A percentile compares a stretch with the other conserved stretches of the same genome.
Evolutionary conservation across 2,113 vertebrate species (phyloP).

Genomic region (Mellivora capensis): DNA sequence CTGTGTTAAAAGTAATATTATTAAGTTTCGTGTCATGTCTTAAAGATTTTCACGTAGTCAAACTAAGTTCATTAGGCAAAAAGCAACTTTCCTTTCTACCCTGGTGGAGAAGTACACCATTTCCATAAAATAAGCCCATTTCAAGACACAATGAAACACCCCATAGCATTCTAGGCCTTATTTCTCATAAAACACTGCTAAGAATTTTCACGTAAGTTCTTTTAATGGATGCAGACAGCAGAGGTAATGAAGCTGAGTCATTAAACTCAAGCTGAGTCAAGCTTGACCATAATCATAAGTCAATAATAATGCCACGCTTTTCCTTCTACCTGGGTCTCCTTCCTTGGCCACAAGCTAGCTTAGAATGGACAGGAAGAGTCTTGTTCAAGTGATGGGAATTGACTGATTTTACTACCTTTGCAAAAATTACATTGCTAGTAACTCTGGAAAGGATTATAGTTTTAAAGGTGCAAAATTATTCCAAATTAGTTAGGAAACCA

Average conservation of each 20-base stretch:
- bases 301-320: neutral
- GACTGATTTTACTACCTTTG: constrained; percentile 26
- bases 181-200: neutral
- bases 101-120: neutral
- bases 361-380: neutral
- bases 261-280: constrained; percentile 4
- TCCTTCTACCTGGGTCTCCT: neutral
- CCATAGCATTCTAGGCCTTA: neutral
- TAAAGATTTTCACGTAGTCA: neutral
- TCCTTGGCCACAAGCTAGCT: neutral
- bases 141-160: neutral
- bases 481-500: neutral
- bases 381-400: constrained; percentile 18
- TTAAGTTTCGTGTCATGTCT: neutral
- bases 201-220: constrained; percentile 13
- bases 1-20: neutral
- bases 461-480: constrained; percentile 37
- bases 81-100: neutral
- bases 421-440: constrained; percentile 1
- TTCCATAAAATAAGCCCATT: constrained; percentile 3
- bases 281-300: neutral
- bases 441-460: constrained; percentile 3
- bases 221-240: neutral
- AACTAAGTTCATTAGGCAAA: neutral
- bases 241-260: neutral